Base-by-base conservation (phyloP, 2,113 vertebrate species). In the Odocoileus hemionus region DNA sequence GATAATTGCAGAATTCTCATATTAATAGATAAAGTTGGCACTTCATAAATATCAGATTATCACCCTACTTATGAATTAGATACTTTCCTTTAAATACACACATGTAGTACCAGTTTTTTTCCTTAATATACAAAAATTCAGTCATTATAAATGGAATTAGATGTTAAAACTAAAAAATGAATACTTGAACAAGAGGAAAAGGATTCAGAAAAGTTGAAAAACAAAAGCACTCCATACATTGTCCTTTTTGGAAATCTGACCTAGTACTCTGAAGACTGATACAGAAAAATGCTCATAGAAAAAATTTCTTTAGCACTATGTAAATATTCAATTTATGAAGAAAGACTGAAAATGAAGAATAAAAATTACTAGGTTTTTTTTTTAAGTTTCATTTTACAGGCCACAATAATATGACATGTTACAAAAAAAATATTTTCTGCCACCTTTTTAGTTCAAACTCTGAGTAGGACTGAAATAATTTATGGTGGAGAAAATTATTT, bases 401-500 rank as follows among this genome's bases (percentile, higher is more conserved):
- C 17, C 64, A 89, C 36, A 85, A 39, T 91, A 78, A 47, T 12
- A 9, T 87, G 28, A 39, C 91, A 96, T 83, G 8, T 89, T 95
- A 86, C 89, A n/a, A 91, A 47, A 93, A 97, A 95, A 91, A n/a
- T 45, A 12, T 91, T 97, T 97, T 47, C 86, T 98, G 83, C 93
- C 95, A 97, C 36, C 64, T 94, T 89, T 92, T 90, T 64, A n/a
- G 23, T 87, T 98, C 87, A 93, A 97, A 95, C 86, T 61, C 93
- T 97, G 97, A 98, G 97, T 96, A 98, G 96, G 33, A 60, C 54
- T 76, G 89, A 98, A 97, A 97, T 98, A 98, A 99, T 98, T 99
- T 98, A 99, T 98, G 97, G 94, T 86, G 97, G 86, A 98, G 98
- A 98, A 95, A 99, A 99, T 98, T 98, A 99, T 98, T 97, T 99